Evolutionary conservation across 2,113 vertebrate species (phyloP), one percentile per base, ranked within the genome.

Genomic region (Crotalus horridus): DNA sequence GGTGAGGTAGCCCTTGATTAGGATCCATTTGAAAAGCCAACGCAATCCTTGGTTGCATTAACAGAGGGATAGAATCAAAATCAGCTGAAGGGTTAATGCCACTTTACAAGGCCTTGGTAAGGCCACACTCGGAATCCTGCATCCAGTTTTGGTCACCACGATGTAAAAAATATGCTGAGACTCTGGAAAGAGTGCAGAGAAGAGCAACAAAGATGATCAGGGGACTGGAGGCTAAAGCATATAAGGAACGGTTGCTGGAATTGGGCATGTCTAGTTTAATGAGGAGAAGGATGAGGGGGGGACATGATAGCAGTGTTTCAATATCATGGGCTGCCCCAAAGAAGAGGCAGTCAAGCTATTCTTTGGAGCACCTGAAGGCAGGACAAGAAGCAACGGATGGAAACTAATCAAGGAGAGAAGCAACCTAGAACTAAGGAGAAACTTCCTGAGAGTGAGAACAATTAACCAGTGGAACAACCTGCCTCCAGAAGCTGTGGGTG

Each of bases 21-120:
- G 1, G 0, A 2, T 5, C 33, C 53, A 3, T 8, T 64, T 26
- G 0, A 1, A 29, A 12, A 64, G 3, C 26, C 59, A 29, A 64
- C 26, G 0, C 59, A 4, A 0, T 4, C 11, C 61, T n/a, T 0
- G 61, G 11, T 2, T 64, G 0, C 11, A 0, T n/a, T 4, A 13
- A n/a, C 26, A 13, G 11, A 64, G 61, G 11, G 29, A 64, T 0
- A 5, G 26, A 13, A n/a, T 13, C 61, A n/a, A 69, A 11, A 15
- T n/a, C 61, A n/a, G 0, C 11, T 6, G 0, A 69, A 2, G 61
- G 0, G 29, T n/a, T 69, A 2, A 2, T 6, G 6, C 0, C 61
- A 1, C 61, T 69, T 15, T 2, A 15, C 1, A n/a, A 69, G 1
- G 61, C 26, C 61, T 13, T 64, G 26, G 11, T 0, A 2, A 69